Evolutionary conservation across 2,797 vertebrate genomes (phyloP).

Genomic region (Luscinia luscinia): DNA sequence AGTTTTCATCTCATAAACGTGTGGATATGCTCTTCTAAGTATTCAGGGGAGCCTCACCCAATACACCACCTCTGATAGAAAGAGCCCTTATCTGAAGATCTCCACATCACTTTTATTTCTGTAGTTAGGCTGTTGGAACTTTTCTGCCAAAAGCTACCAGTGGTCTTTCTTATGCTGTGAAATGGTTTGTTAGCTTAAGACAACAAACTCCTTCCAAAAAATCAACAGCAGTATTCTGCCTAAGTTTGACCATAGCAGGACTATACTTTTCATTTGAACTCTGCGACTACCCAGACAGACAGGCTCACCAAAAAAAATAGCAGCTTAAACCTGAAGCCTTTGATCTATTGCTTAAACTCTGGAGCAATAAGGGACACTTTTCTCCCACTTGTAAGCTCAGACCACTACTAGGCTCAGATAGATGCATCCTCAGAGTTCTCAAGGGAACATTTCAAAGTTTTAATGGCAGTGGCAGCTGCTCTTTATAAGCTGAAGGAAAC

Average conservation of each 20-base stretch:
- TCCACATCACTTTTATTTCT: not conserved
- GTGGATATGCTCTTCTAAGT: not conserved
- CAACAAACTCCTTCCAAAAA: not conserved
- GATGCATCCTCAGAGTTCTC: constrained; percentile 44
- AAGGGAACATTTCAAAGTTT: constrained; percentile 58
- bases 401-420: constrained; percentile 30
- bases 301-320: not conserved
- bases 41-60: not conserved
- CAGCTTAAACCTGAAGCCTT: not conserved
- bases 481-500: constrained; percentile 55
- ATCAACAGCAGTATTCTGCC: not conserved
- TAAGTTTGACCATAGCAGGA: not conserved
- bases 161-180: not conserved
- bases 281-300: not conserved
- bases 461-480: constrained; percentile 61
- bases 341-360: constrained; percentile 50
- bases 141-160: not conserved
- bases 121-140: too few relatives aligned
- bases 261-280: not conserved
- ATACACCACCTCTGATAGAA: not conserved
- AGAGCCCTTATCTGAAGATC: not conserved
- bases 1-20: not conserved
- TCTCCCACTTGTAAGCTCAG: constrained; percentile 42
- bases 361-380: not conserved
- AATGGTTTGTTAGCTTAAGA: not conserved